phyloP scores from a whole-genome alignment of 1,140 invertebrate genomes.

The Trichogramma pretiosum region DNA sequence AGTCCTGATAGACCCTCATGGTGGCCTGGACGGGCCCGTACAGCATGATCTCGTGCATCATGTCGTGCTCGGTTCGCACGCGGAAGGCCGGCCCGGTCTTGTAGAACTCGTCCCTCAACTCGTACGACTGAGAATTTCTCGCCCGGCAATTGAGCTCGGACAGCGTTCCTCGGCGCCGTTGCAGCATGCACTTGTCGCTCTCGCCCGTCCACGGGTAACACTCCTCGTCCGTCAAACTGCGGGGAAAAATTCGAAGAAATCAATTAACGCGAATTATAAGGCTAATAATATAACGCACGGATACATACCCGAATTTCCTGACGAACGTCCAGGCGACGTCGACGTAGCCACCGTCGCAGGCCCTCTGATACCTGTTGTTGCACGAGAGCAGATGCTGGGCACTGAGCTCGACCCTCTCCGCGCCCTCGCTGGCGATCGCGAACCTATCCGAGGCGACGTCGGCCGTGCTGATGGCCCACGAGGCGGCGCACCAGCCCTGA shows the following conservation, averaged over 20 bases:
- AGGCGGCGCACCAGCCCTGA: conserved; percentile 86
- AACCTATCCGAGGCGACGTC: conserved; percentile 71
- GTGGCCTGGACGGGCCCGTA: conserved; percentile 94
- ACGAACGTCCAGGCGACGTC: conserved; percentile 87
- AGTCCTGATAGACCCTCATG: conserved; percentile 80
- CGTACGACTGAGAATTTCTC: conserved; percentile 31
- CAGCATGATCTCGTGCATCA: conserved; percentile 82
- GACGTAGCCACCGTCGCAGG: conserved; percentile 78
- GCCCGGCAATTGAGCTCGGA: conserved; percentile 44
- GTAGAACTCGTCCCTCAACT: conserved; percentile 54
- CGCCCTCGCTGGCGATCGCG: conserved; percentile 72
- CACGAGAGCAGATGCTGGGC: conserved; percentile 82
- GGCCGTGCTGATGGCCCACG: conserved; percentile 85
- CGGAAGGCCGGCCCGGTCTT: conserved; percentile 78
- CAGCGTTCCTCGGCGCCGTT: conserved; percentile 41
- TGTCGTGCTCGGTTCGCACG: conserved; percentile 67
- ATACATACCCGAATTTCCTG: conserved; percentile 66
- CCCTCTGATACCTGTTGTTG: conserved; percentile 63
- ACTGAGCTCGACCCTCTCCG: conserved; percentile 60
- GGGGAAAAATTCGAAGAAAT: no score
- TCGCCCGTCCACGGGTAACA: conserved; percentile 74
- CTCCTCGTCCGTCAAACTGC: conserved; percentile 66
- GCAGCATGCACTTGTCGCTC: conserved; percentile 51
- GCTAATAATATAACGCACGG: no score
- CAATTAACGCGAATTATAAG: no score